Base-by-base conservation (phyloP, 1,140 invertebrate genomes). In the Agrypnia vestita region DNA sequence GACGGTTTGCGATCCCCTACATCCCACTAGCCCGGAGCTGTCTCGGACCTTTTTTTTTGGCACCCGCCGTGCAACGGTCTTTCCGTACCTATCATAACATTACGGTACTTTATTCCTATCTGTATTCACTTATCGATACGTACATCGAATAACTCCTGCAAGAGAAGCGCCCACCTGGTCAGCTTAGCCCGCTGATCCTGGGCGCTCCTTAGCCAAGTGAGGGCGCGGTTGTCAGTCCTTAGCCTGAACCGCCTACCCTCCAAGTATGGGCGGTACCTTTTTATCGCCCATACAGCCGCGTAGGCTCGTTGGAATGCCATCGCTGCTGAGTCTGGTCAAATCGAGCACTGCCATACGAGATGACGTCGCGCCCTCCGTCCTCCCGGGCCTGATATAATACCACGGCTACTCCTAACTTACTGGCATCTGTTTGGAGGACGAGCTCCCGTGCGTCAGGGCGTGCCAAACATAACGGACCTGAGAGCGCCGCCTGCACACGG, bases 61-160 rank as follows among this genome's bases (percentile, higher is more conserved):
- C n/a, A n/a, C n/a, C n/a, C n/a, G n/a, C n/a, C n/a, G n/a, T n/a
- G n/a, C n/a, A n/a, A n/a, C n/a, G n/a, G n/a, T n/a, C n/a, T n/a
- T n/a, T n/a, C n/a, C n/a, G n/a, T n/a, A n/a, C n/a, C n/a, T n/a
- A n/a, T n/a, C n/a, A n/a, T n/a, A n/a, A n/a, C n/a, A n/a, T n/a
- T n/a, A n/a, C n/a, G n/a, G n/a, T n/a, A n/a, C n/a, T n/a, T n/a
- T n/a, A n/a, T n/a, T n/a, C n/a, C n/a, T n/a, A n/a, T n/a, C n/a
- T n/a, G n/a, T n/a, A n/a, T n/a, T n/a, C n/a, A n/a, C n/a, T n/a
- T n/a, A n/a, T n/a, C n/a, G n/a, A n/a, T n/a, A n/a, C n/a, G n/a
- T n/a, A n/a, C n/a, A n/a, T 76, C 56, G 15, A n/a, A n/a, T n/a
- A 76, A 76, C 35, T 62, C 73, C 56, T 59, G 59, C 3, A 76